A percentile compares a stretch with the other conserved stretches of the same genome.
These are phyloP conservation scores for Calvadosia cruxmelitensis DNA, from an alignment of 30 jellyfish, hydroid and myxozoan species.

Conservation along the genomic window DNA sequence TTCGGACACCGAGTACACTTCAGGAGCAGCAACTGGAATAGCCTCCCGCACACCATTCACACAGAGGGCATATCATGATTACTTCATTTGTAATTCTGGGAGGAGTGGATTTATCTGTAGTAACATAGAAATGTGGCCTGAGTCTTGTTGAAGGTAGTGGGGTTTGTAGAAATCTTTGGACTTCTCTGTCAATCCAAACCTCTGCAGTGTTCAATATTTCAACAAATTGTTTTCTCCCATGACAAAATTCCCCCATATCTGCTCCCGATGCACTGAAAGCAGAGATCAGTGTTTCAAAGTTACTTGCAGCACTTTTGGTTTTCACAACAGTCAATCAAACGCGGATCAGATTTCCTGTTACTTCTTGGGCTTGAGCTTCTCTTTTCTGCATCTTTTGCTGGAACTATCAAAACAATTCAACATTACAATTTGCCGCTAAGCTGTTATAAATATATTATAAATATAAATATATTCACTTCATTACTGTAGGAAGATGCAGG, in stretches of 20 bases:
- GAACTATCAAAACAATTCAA: too few species aligned
- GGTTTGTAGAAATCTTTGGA: too few species aligned
- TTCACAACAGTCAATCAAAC: background rate
- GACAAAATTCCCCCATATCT: background rate
- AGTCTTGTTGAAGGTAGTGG: background rate
- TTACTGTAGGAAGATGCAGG: too few species aligned
- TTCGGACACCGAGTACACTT: too few species aligned
- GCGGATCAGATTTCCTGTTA: too few species aligned
- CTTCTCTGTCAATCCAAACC: background rate
- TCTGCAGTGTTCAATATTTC: background rate
- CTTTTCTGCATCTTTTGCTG: too few species aligned
- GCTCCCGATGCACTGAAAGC: background rate
- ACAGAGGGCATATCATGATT: background rate
- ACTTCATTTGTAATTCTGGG: background rate
- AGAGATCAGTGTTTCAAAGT: background rate
- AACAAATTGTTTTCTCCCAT: background rate
- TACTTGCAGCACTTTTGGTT: background rate
- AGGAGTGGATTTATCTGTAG: background rate
- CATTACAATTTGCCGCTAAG: too few species aligned
- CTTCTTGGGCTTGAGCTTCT: too few species aligned
- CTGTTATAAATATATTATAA: too few species aligned
- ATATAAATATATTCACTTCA: too few species aligned
- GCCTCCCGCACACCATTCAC: too few species aligned
- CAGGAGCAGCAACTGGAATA: too few species aligned
- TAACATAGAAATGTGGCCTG: background rate